Evolutionary conservation across 64 coral and sea anemone genomes (phyloP), one percentile per base, ranked within the genome.

Genomic region (Porites lutea): DNA sequence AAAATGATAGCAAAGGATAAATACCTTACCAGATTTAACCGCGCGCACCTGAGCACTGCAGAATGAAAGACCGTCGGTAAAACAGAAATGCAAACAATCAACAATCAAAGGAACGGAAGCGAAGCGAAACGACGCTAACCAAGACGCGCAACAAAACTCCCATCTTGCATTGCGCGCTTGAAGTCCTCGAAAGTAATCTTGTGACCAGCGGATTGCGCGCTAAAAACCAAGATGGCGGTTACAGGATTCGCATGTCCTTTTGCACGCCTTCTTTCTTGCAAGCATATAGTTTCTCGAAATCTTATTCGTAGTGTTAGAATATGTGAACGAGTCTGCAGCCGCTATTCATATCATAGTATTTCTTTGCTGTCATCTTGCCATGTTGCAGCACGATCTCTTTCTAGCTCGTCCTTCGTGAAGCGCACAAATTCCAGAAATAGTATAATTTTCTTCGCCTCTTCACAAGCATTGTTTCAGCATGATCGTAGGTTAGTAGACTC

Each of bases 51-150:
- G 62, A 65, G 47, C 63, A 52, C 60, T 84, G 15, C 62, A 84
- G 68, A 84, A 52, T 64, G 68, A 68, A 12, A 19, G 81, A 84
- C 81, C 81, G 81, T 84, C 67, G 81, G 81, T 44, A 84, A 52
- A 66, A 68, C 81, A 51, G 61, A 51, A 43, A 15, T 50, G 37
- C 81, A 68, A 84, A 84, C 81, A 84, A 84, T 78, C 75, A 78
- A 78, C 27, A 37, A 77, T 54, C 51, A 15, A 68, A 14, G 13
- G 10, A 47, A 84, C 9, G 48, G 75, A 51, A 6, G 48, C 81
- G 58, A 82, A 37, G 79, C 79, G 3, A 68, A 68, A 10, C 27
- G 27, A 37, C 27, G 27, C 27, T 37, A 37, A 16, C 49, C 5
- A 4, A 15, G 79, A 82, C 79, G 79, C 62, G 5, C 46, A 37